Percentiles rank a stretch among this genome's conserved stretches.
Evolutionary conservation across 92 coral and sea anemone genomes (phyloP).

Genomic region (Phenganax stokvisi): DNA sequence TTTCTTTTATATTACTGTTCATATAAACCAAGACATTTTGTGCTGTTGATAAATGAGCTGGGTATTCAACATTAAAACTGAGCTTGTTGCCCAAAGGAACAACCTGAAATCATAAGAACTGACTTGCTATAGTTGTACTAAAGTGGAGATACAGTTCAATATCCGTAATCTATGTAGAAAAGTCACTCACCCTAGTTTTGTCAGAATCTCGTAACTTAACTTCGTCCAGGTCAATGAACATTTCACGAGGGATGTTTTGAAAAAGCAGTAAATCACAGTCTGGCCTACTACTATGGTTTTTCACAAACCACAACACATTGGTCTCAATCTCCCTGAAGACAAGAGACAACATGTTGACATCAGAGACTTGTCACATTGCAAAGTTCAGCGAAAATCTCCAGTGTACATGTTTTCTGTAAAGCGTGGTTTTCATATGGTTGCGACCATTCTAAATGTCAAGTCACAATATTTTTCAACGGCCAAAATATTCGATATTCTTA

Average conservation of each 20-base stretch:
- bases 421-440: too few species aligned
- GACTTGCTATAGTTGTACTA: not conserved
- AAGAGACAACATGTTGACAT: not conserved
- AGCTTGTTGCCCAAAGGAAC: slow-evolving; percentile 25
- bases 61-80: slow-evolving; percentile 46
- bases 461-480: too few species aligned
- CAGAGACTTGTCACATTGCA: not conserved
- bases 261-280: slow-evolving; percentile 4
- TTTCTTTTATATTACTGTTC: not conserved
- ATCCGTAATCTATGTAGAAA: not conserved
- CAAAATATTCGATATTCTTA: too few species aligned
- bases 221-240: slow-evolving; percentile 31
- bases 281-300: not conserved
- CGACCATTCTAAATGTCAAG: too few species aligned
- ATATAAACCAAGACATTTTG: slow-evolving; percentile 47
- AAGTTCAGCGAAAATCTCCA: too few species aligned
- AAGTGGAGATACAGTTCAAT: too few species aligned
- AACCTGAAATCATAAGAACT: not conserved
- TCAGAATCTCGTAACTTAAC: not conserved
- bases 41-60: slow-evolving; percentile 47
- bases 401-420: too few species aligned
- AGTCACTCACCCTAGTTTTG: not conserved
- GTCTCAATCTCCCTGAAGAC: slow-evolving; percentile 15
- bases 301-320: slow-evolving; percentile 1
- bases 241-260: slow-evolving; percentile 9